Base-by-base conservation (phyloP, 2,797 vertebrate genomes). In the Lindbergichthys nudifrons region DNA sequence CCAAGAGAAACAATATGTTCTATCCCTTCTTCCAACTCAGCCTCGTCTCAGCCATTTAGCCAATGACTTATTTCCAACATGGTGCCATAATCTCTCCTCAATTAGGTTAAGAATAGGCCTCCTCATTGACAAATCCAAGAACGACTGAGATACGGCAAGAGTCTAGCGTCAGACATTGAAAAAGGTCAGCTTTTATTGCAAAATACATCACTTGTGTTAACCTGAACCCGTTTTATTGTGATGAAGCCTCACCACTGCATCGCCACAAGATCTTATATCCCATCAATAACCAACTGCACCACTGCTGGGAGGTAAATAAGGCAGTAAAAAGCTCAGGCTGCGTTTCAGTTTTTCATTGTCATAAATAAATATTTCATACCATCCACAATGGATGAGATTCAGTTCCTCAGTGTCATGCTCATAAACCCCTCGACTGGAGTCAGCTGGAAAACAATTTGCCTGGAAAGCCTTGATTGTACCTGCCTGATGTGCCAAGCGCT, bases 311-410 rank as follows among this genome's bases (percentile, higher is more conserved):
- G 41, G 45, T 43, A 73, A 82, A 75, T 80, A 52, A 59, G 51
- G 67, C 66, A 48, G 52, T 23, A 36, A 73, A 68, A 63, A 78
- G 30, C 50, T 52, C 26, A 62, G 19, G 32, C 67, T 56, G 62
- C 1, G 11, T 53, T 74, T 69, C 42, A 47, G 54, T 41, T 65
- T 56, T 43, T 51, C 15, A 54, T 62, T 36, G 43, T 71, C 43
- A 70, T 70, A 26, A 82, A 88, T 86, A 62, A 68, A 87, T 82
- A 54, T 85, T 86, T 86, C 23, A 82, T 73, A 39, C 12, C 58
- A 54, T 66, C 45, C 48, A 76, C 65, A 65, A 54, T 58, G 75
- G 56, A 77, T 76, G 77, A 85, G 73, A 83, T 56, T 21, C 61
- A 61, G 54, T 76, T 72, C 59, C 66, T 72, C 71, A 70, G 63